Evolutionary conservation across 2,113 vertebrate species (phyloP).

Genomic region (Oplegnathus fasciatus): DNA sequence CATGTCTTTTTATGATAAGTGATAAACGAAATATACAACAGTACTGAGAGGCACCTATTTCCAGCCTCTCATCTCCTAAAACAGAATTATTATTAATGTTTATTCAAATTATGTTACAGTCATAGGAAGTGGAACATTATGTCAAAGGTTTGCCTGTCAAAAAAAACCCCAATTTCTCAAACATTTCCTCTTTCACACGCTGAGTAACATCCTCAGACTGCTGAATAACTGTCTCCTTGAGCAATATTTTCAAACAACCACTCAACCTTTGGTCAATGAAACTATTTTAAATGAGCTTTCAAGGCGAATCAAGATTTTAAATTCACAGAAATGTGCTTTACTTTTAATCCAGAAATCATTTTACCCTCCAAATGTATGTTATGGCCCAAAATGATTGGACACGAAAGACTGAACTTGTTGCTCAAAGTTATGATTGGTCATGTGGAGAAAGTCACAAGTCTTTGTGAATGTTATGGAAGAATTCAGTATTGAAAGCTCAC

Average conservation of each 20-base stretch:
- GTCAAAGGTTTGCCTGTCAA: neutral
- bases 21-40: neutral
- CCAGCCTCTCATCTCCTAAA: neutral
- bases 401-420: neutral
- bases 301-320: neutral
- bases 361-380: neutral
- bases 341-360: neutral
- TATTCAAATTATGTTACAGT: neutral
- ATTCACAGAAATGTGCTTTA: neutral
- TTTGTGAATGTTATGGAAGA: neutral
- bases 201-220: constrained; percentile 2
- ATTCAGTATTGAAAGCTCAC: neutral
- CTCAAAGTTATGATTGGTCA: neutral
- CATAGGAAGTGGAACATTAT: no score
- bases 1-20: neutral
- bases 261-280: neutral
- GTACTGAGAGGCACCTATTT: neutral
- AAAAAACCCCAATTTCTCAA: neutral
- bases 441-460: constrained; percentile 26
- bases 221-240: neutral
- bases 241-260: neutral
- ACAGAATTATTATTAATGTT: neutral
- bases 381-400: neutral
- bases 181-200: constrained; percentile 26
- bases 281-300: neutral